Evolutionary conservation across 2,797 vertebrate species (phyloP), one percentile per base, ranked within the genome.

Genomic region (Capromys pilorides): DNA sequence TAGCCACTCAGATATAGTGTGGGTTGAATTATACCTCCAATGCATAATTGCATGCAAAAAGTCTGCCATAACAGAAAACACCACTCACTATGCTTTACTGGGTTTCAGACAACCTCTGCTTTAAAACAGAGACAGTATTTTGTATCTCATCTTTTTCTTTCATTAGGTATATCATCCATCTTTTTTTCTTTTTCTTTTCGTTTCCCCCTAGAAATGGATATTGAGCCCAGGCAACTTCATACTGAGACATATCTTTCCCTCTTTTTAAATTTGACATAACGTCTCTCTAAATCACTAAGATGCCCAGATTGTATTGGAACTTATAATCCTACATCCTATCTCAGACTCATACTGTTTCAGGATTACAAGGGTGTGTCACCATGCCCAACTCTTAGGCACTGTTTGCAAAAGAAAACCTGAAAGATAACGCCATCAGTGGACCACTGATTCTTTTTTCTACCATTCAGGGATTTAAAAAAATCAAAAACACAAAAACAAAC

Each of bases 351-450:
- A 79, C 16, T 54, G 28, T 51, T 33, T 28, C 21, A 19, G 28
- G 31, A n/a, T 79, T 54, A 79, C 31, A 78, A 51, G 75, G 1
- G 16, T 78, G 75, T 49, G 45, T 51, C 75, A 78, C 28, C 49
- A 79, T 54, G 10, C 45, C 77, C 5, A 5, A 31, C 16, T 54
- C 67, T 41, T 82, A 93, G 33, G 49, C 36, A 95, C 73, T 85
- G 90, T 91, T 95, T 79, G n/a, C 41, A 88, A 95, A 96, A 62
- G 49, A 66, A 92, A 96, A 84, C 11, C 7, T 66, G 91, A 88
- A 96, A 11, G n/a, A 93, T 75, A 59, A 71, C 62, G 84, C 5
- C 59, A 49, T 88, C 79, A 88, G 33, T n/a, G 54, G 19, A 39
- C 14, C 59, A 62, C 41, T 96, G 21, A 80, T 73, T 90, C 1